A percentile compares a stretch with the other conserved stretches of the same genome.
Conservation (phyloP, 2,888 invertebrate species). For the Hesperia comma region DNA sequence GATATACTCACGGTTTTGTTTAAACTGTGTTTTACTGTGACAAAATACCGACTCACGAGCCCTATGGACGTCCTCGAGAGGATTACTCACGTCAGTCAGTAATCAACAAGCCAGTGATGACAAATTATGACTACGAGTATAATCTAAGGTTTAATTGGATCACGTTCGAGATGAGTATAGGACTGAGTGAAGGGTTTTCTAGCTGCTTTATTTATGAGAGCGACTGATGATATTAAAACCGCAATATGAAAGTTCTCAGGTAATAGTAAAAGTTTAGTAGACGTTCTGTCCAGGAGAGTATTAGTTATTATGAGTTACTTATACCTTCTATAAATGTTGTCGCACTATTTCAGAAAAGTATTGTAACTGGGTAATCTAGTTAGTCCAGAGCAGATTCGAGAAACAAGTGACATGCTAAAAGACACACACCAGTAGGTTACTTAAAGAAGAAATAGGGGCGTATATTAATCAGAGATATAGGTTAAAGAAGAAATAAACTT, state of each 20-base stretch:
- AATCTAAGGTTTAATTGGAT: slow-evolving; percentile 28
- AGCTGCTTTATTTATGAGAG: slow-evolving; percentile 10
- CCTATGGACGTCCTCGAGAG: not conserved
- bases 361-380: too few relatives aligned
- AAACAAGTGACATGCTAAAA: too few relatives aligned
- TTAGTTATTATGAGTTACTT: too few relatives aligned
- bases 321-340: too few relatives aligned
- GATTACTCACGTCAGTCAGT: slow-evolving; percentile 28
- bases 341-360: too few relatives aligned
- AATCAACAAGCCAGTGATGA: slow-evolving; percentile 35
- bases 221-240: not conserved
- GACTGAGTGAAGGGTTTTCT: slow-evolving; percentile 7
- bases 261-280: not conserved
- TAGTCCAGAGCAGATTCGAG: too few relatives aligned
- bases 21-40: slow-evolving; percentile 8
- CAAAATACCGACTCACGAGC: slow-evolving; percentile 7
- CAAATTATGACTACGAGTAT: slow-evolving; percentile 28
- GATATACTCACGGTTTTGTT: not conserved
- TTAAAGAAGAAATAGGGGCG: too few relatives aligned
- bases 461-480: too few relatives aligned
- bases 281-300: too few relatives aligned
- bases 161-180: slow-evolving; percentile 22
- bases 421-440: too few relatives aligned
- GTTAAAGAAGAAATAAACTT: too few relatives aligned
- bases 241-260: slow-evolving; percentile 1